Base-by-base conservation (phyloP, 2,113 vertebrate species). In the Rana temporaria region DNA sequence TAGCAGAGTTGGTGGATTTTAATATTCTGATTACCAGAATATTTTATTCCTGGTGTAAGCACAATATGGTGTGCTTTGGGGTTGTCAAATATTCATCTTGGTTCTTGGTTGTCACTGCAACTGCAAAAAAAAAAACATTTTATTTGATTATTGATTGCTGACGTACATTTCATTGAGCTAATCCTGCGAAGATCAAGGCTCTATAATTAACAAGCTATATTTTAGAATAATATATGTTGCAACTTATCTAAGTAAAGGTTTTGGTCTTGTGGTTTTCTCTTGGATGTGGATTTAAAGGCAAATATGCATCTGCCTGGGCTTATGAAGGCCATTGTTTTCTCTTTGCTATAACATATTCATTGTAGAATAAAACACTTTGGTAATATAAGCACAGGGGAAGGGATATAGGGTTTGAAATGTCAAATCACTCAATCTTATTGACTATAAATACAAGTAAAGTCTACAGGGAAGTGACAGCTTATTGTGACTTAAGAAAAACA, bases 391-490 rank as follows among this genome's bases (percentile, higher is more conserved):
- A 66, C 26, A 78, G 48, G 18, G 4, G 32, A 53, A 26, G 17
- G 30, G 42, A 78, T 65, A 19, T 26, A 78, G 15, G 22, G 48
- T 22, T 55, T 65, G 24, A 66, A 78, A 67, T 56, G 63, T 67
- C 60, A 55, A 78, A 78, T 78, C 5, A 38, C 62, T 78, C 76
- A 67, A n/a, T 65, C 19, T 26, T 59, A 68, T 68, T 56, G 64
- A 19, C 65, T 65, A 57, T 56, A 69, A 68, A 79, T 69, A 42
- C 65, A 15, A 34, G 64, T 32, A 55, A 67, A 67, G 38, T 67
- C 16, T 18, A 67, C 48, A 34, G 48, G 26, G 8, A 19, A 20
- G 76, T 67, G 76, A 53, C 76, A 66, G 48, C 7, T 78, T 78
- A 32, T 66, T 32, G 62, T 53, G 76, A 30, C 52, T 67, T 34